Conservation (phyloP, 2,888 invertebrate species). For the Noctua comes region DNA sequence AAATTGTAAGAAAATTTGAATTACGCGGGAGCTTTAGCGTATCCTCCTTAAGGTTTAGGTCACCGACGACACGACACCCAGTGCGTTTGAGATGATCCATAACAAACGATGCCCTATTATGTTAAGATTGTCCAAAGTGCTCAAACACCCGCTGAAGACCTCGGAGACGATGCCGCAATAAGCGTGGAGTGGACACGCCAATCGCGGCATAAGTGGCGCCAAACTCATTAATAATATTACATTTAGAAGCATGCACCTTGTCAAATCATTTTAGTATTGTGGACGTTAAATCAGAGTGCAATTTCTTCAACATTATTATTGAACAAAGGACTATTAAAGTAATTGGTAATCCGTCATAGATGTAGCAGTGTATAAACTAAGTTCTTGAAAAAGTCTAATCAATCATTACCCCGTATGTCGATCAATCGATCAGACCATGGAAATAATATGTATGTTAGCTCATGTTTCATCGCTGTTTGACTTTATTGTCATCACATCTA, state of each 20-base stretch:
- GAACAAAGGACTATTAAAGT: not conserved
- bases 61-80: too few relatives aligned
- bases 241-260: not conserved
- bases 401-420: slow-evolving; percentile 33
- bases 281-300: not conserved
- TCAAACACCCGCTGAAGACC: not conserved
- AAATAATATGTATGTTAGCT: not conserved
- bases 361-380: slow-evolving; percentile 6
- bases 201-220: too few relatives aligned
- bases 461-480: slow-evolving; percentile 4
- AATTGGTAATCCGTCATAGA: slow-evolving; percentile 34
- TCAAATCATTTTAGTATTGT: not conserved
- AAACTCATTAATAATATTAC: too few relatives aligned
- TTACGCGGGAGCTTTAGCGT: too few relatives aligned
- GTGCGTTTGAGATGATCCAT: too few relatives aligned
- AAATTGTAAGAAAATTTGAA: too few relatives aligned
- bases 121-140: too few relatives aligned
- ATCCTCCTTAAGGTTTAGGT: too few relatives aligned
- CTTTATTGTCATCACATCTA: slow-evolving; percentile 1
- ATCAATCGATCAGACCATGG: slow-evolving; percentile 28
- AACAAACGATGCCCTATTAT: too few relatives aligned
- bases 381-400: slow-evolving; percentile 42
- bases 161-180: not conserved
- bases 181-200: too few relatives aligned
- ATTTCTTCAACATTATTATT: not conserved